Base-by-base conservation (phyloP, 2,797 vertebrate species). In the Eupleurogrammus muticus region DNA sequence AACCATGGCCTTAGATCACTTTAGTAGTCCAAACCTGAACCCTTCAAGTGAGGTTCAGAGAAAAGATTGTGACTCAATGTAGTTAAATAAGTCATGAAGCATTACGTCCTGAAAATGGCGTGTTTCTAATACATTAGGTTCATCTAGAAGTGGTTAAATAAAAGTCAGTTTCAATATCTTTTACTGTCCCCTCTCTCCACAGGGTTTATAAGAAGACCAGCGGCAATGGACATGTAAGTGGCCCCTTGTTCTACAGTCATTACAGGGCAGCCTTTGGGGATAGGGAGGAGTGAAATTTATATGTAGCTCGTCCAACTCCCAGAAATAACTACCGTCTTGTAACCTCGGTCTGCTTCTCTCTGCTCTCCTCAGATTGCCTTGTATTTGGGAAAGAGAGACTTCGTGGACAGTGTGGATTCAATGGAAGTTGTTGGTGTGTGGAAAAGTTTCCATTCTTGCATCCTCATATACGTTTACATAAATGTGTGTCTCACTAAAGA, bases 141-240 rank as follows among this genome's bases (percentile, higher is more conserved):
- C 40, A n/a, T 0, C 2, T 19, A 8, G 35, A 60, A 8, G 20
- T 21, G 32, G 56, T 58, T 17, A 54, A 12, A 28, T 32, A 24
- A 54, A 13, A 19, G 19, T 49, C 20, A 53, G 36, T 66, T 51
- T 77, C 36, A 56, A n/a, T 46, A 12, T 49, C 3, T 78, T 57
- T 24, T 19, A 1, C 4, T 47, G 32, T 36, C 80, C 47, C 67
- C 61, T 89, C 70, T 71, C 49, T 87, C 75, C 67, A 1, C 86
- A 98, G 96, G 83, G 92, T 97, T 80, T 97, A 93, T 80, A 98
- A 96, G 95, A 97, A 99, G 93, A 96, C 93, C 83, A 96, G 94
- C 57, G 87, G 90, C 81, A 95, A 95, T 73, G 92, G 87, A 81
- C 94, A 94, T 91, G 96, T 97, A 92, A 96, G 95, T 71, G 38